phyloP scores from a whole-genome alignment of 2,888 invertebrate species.

The Coleophora deauratella region DNA sequence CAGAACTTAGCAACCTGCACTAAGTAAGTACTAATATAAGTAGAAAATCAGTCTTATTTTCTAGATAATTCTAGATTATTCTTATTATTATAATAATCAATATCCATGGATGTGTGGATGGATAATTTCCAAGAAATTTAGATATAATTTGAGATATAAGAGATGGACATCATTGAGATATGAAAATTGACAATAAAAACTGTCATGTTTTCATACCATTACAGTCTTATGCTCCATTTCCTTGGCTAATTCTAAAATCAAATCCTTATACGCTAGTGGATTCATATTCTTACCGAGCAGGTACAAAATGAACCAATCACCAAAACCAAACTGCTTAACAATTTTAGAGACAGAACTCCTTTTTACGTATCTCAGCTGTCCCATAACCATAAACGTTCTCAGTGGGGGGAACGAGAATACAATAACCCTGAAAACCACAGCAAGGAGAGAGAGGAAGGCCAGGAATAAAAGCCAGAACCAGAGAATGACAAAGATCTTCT shows the following conservation, averaged over 20 bases:
- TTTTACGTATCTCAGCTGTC: slow-evolving; percentile 72
- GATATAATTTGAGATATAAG: too few species aligned
- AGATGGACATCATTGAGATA: too few species aligned
- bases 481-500: slow-evolving; percentile 83
- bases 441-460: slow-evolving; percentile 73
- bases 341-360: slow-evolving; percentile 66
- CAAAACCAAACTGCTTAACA: slow-evolving; percentile 72
- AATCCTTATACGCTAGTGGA: slow-evolving; percentile 77
- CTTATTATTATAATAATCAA: too few species aligned
- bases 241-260: slow-evolving; percentile 70
- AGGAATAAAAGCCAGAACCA: slow-evolving; percentile 84
- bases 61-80: too few species aligned
- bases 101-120: too few species aligned
- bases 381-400: slow-evolving; percentile 76
- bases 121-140: too few species aligned
- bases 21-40: too few species aligned
- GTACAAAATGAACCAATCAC: slow-evolving; percentile 86
- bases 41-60: too few species aligned
- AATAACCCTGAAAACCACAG: slow-evolving; percentile 78
- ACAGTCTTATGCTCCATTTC: slow-evolving; percentile 44
- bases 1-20: too few species aligned
- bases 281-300: slow-evolving; percentile 85
- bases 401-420: slow-evolving; percentile 72
- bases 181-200: too few species aligned
- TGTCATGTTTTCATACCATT: slow-evolving; percentile 29